phyloP scores from a whole-genome alignment of 2,113 vertebrate species.

The Coturnix japonica region DNA sequence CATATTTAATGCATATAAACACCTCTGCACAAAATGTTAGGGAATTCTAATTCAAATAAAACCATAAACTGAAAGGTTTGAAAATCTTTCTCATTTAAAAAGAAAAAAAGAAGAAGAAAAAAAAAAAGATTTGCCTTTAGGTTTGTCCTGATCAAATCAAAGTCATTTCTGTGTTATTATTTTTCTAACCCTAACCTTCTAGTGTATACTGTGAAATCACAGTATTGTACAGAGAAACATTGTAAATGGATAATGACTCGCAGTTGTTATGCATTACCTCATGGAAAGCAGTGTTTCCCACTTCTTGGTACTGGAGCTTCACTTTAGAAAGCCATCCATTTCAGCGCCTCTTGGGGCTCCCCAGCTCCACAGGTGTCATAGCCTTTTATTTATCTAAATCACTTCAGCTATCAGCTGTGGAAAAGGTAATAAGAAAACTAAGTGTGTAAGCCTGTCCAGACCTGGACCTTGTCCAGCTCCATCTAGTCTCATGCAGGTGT shows the following conservation, averaged over 20 bases:
- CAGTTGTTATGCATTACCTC: conserved; percentile 39
- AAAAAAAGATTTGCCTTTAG: conserved; percentile 11
- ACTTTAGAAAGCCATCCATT: conserved; percentile 5
- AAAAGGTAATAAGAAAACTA: conserved; percentile 43
- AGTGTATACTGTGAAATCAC: conserved; percentile 22
- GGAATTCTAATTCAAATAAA: conserved; percentile 38
- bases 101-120: background rate
- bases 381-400: conserved; percentile 41
- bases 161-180: conserved; percentile 34
- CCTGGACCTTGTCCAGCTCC: conserved; percentile 27
- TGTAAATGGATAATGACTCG: background rate
- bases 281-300: background rate
- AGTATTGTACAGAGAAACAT: background rate
- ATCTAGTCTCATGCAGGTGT: conserved; percentile 8
- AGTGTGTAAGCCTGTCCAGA: conserved; percentile 11
- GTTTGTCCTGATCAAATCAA: conserved; percentile 19
- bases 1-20: conserved; percentile 39
- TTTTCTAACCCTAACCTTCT: conserved; percentile 33
- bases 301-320: background rate
- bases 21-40: conserved; percentile 7
- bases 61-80: background rate
- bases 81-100: background rate
- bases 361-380: background rate
- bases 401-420: conserved; percentile 48
- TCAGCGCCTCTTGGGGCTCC: background rate